Evolutionary conservation across 2,797 vertebrate genomes (phyloP), one percentile per base, ranked within the genome.

Genomic region (Lemur catta): DNA sequence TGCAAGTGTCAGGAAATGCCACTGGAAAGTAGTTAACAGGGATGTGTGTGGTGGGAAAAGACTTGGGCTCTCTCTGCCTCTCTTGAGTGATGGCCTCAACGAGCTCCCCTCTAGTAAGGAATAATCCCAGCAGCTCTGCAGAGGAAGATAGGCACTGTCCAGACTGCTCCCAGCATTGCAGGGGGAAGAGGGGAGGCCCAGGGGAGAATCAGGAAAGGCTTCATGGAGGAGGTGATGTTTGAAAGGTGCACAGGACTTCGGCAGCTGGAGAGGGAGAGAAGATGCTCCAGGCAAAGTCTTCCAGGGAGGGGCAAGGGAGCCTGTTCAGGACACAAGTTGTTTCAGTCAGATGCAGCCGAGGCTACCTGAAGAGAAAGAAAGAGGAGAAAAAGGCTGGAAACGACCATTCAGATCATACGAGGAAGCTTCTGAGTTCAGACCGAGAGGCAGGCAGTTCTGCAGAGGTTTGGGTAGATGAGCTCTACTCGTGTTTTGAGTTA

Each of bases 371-470:
- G 89, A 92, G n/a, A 57, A 59, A 35, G 8, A 15, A 26, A 24
- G 18, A 4, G 3, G 12, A 65, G 7, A 1, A 41, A 18, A 41
- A 50, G 46, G 35, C 59, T 41, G 28, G 61, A 80, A 80, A 50
- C 0, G 2, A 69, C 38, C 55, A 18, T 5, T 57, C 18, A 15
- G 41, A n/a, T 12, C 0, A 1, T 4, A 11, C 1, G 43, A 63
- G 14, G 57, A 72, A 28, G 30, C 43, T 50, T 88, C 79, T 93
- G 38, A 91, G 24, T 65, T 78, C 78, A 84, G 74, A 30, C 3
- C 2, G 0, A 84, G 17, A 15, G 67, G 33, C 1, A 6, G 28
- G 17, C 14, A 20, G 0, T 74, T 38, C 52, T 15, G 7, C 2
- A 20, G 9, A 33, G 41, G 26, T 20, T 35, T 50, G 79, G 79